These are phyloP conservation scores for Whitmania pigra DNA, from an alignment of 1,140 invertebrate species.

Conservation along the genomic window DNA sequence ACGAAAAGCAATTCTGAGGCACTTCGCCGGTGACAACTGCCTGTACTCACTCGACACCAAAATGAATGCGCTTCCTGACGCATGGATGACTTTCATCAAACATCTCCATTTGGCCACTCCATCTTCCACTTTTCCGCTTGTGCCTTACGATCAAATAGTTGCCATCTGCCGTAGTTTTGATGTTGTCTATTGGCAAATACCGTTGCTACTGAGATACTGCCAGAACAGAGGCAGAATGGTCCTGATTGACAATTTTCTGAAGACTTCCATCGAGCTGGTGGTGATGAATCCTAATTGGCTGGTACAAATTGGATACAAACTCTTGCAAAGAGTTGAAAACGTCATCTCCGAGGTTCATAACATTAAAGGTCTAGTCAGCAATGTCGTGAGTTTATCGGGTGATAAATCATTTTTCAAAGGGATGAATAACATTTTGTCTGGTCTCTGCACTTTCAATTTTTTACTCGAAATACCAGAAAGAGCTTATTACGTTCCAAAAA, in stretches of 20 bases:
- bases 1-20: slow-evolving; percentile 20
- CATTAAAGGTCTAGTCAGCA: background rate
- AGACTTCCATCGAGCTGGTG: slow-evolving; percentile 13
- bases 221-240: slow-evolving; percentile 21
- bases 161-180: slow-evolving; percentile 23
- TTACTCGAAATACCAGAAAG: background rate
- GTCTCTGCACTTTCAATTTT: too few relatives aligned
- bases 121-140: slow-evolving; percentile 12
- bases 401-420: background rate
- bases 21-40: slow-evolving; percentile 22
- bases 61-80: background rate
- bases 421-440: background rate
- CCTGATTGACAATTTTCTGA: slow-evolving; percentile 6
- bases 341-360: background rate
- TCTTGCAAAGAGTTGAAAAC: background rate
- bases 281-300: slow-evolving; percentile 24
- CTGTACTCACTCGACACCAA: slow-evolving; percentile 4
- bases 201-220: slow-evolving; percentile 21
- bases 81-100: slow-evolving; percentile 7
- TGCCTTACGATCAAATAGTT: slow-evolving; percentile 23
- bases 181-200: slow-evolving; percentile 21
- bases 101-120: background rate
- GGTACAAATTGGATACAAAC: background rate
- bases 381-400: background rate
- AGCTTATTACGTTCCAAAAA: slow-evolving; percentile 16